Base-by-base conservation (phyloP, 2,797 vertebrate species). In the Anguilla obscura region DNA sequence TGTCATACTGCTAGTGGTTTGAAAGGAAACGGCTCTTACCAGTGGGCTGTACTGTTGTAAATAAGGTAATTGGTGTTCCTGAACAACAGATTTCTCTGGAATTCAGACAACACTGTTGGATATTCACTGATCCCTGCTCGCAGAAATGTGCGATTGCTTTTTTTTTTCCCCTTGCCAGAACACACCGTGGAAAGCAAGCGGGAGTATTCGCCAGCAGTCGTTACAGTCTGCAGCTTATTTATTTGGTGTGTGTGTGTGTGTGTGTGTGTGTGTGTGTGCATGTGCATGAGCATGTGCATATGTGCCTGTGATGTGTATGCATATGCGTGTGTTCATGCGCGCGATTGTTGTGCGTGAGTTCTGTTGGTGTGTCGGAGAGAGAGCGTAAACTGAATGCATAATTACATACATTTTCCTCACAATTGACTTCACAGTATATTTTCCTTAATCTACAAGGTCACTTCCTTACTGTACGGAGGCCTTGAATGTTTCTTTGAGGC, bases 381-480 rank as follows among this genome's bases (percentile, higher is more conserved):
- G 58, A 8, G 7, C 33, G 27, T 71, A 76, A 30, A 71, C 3
- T 79, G 30, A 83, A 80, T 87, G 54, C 18, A 86, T 89, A 66
- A 27, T 27, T 89, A 85, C 87, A 85, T 60, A 33, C 58, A 40
- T 84, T 88, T 85, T 87, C 84, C 45, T 69, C 56, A 60, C 87
- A 84, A 87, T 74, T 86, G 71, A 89, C 86, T 60, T 86, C 80
- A 80, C 52, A 74, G 54, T 89, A 87, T 86, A 87, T 90, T 88
- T 85, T 58, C 88, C 85, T 87, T 85, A 89, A 87, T 90, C 58
- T 89, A 48, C 90, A 88, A 92, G 92, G 91, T 94, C 89, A 90
- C 84, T 76, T 87, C 88, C 88, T 58, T 71, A 86, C 84, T 90
- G 69, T 63, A 33, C 3, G n/a, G 48, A 66, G 48, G 56, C 84